phyloP scores from a whole-genome alignment of 2,888 invertebrate genomes.

The Norana najaformis region DNA sequence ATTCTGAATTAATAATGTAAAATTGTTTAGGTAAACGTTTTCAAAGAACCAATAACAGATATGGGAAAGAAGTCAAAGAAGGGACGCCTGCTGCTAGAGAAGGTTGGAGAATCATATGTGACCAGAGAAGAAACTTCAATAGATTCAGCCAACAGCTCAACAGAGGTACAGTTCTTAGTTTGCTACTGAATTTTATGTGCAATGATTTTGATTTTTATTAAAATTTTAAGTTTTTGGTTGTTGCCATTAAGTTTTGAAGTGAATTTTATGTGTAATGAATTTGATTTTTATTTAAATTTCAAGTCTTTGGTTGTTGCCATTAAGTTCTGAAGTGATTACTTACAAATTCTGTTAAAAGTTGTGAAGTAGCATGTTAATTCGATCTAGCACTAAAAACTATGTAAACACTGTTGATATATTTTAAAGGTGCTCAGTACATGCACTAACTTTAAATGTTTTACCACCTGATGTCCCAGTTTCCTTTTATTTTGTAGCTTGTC shows the following conservation, averaged over 20 bases:
- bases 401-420: too few relatives aligned
- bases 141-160: neutral
- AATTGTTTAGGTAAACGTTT: conserved; percentile 63
- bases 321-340: neutral
- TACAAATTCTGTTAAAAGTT: neutral
- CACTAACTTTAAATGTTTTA: too few relatives aligned
- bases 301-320: neutral
- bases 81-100: conserved; percentile 63
- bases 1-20: neutral
- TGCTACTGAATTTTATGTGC: neutral
- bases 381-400: too few relatives aligned
- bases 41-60: conserved; percentile 65
- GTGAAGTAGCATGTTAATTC: neutral
- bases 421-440: too few relatives aligned
- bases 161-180: neutral
- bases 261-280: neutral
- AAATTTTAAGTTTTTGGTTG: neutral
- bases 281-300: neutral
- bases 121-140: conserved; percentile 53
- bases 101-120: conserved; percentile 55
- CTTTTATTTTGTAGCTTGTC: too few relatives aligned
- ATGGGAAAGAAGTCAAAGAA: conserved; percentile 64
- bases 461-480: too few relatives aligned
- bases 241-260: neutral
- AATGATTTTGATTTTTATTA: neutral